Base-by-base conservation (phyloP, 2,888 invertebrate species). In the Meiosimyza decipiens region DNA sequence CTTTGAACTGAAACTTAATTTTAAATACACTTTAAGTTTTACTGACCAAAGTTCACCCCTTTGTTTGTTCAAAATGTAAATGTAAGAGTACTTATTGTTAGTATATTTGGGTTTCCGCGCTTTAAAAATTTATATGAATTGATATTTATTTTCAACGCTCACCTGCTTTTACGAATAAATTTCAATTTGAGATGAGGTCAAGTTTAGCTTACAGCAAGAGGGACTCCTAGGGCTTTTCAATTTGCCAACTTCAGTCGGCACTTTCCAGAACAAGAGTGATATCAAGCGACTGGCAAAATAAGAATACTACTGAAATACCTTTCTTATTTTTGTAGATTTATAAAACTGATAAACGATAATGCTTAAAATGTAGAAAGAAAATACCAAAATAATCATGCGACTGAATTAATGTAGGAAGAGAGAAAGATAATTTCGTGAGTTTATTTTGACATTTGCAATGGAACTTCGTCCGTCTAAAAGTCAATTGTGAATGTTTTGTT, bases 241-340 rank as follows among this genome's bases (percentile, higher is more conserved):
- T 18, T 18, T 22, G 22, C 52, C 60, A 70, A 76, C 71, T 64
- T 69, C 13, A 40, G 54, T 18, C 74, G 63, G 71, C 71, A 52
- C 52, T 66, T 71, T 75, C 51, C 47, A 70, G 66, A 75, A 74
- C 40, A 64, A 70, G 73, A 77, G 74, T 76, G 77, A 76, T 72
- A 71, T 71, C 16, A 64, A 72, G 40, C 57, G 9, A 54, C 33
- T 12, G 3, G 47, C 16, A 16, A 51, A 51, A 60, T n/a, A 4
- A 28, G 22, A 40, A n/a, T 22, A 52, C 15, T 51, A 22, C n/a
- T 28, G 28, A 15, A 65, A 47, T 28, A 15, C 16, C 13, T 51
- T 49, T 40, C 12, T 40, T 33, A 11, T 63, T 62, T 59, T 52
- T 15, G 18, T 69, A 9, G 54, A 63, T 54, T 55, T 47, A 28